These are phyloP conservation scores for Podabrus alpinus DNA, from an alignment of 2,888 invertebrate genomes.

Conservation along the genomic window DNA sequence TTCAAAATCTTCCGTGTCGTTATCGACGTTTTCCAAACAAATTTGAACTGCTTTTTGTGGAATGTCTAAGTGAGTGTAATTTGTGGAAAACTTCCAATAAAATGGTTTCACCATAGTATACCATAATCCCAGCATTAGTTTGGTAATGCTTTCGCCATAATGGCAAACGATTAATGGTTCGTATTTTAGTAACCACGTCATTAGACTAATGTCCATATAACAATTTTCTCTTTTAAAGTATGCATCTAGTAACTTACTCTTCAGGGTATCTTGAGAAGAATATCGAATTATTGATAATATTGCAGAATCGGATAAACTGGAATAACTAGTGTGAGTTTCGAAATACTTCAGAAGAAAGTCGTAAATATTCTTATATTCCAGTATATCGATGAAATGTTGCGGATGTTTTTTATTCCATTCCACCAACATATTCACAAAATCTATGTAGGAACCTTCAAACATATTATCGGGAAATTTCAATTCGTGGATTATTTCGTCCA, in stretches of 20 bases:
- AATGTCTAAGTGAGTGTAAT: conserved; percentile 15
- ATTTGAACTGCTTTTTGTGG: conserved; percentile 10
- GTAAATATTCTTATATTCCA: background rate
- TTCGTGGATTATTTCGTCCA: background rate
- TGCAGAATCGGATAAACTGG: background rate
- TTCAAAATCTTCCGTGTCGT: background rate
- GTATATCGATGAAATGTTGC: background rate
- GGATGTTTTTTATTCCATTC: conserved; percentile 13
- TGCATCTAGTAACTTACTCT: background rate
- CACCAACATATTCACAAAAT: background rate
- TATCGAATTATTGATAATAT: background rate
- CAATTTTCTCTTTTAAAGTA: background rate
- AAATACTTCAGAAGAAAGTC: background rate
- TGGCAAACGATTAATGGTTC: background rate
- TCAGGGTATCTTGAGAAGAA: background rate
- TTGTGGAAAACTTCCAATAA: conserved; percentile 5
- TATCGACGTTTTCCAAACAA: background rate
- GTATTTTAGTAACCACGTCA: conserved; percentile 8
- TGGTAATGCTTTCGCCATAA: background rate
- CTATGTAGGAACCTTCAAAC: background rate
- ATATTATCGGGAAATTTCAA: background rate
- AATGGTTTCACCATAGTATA: background rate
- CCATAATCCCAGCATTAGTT: background rate
- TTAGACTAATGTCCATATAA: background rate
- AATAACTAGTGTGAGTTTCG: background rate